Percentiles rank a stretch among this genome's conserved stretches.
phyloP scores from a whole-genome alignment of 2,797 vertebrate species.

The Saxicola maurus region DNA sequence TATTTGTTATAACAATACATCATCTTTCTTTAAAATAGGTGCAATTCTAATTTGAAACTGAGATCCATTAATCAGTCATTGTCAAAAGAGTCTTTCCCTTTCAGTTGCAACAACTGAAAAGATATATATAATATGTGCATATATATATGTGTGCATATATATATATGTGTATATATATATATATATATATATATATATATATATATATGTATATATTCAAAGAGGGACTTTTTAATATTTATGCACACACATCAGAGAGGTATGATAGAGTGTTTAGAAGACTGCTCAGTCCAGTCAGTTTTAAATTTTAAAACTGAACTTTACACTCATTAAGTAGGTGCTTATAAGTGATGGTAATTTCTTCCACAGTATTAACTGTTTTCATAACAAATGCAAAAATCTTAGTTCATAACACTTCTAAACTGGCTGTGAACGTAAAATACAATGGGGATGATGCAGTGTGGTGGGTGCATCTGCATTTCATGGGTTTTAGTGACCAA shows the following conservation, averaged over 20 bases:
- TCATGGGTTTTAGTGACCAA: not conserved
- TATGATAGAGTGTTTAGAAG: not conserved
- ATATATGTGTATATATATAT: no score
- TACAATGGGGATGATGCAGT: fast-evolving
- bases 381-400: not conserved
- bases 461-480: not conserved
- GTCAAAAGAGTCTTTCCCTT: not conserved
- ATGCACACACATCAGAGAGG: not conserved
- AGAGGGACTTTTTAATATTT: not conserved
- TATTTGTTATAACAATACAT: not conserved
- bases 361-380: not conserved
- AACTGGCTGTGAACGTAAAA: not conserved
- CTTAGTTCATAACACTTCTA: not conserved
- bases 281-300: not conserved
- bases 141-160: no score
- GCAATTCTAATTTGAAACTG: not conserved
- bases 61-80: not conserved
- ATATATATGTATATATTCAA: not conserved
- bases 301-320: not conserved
- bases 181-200: not conserved
- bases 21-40: not conserved
- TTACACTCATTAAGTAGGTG: not conserved
- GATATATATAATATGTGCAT: not conserved
- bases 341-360: not conserved
- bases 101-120: not conserved